Percentiles rank a stretch among this genome's conserved stretches.
Evolutionary conservation across 2,113 vertebrate genomes (phyloP).

Genomic region (Periophthalmus modestus): DNA sequence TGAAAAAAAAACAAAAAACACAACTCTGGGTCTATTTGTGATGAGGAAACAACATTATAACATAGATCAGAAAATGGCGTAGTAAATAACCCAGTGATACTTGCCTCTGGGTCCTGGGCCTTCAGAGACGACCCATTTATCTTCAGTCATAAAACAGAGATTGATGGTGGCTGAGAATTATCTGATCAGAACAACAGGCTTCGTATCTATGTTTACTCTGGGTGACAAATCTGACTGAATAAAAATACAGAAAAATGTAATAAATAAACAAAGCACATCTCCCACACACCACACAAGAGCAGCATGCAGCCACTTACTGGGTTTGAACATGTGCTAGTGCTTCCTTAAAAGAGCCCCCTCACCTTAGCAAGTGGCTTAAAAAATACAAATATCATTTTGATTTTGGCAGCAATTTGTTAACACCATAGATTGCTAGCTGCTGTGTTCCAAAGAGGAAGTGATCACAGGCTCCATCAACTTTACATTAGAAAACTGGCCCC

Average conservation of each 20-base stretch:
- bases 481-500: too few species aligned
- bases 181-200: background rate
- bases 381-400: constrained; percentile 39
- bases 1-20: too few species aligned
- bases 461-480: too few species aligned
- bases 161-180: background rate
- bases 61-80: background rate
- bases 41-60: too few species aligned
- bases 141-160: background rate
- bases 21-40: too few species aligned
- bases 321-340: constrained; percentile 22
- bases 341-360: constrained; percentile 19
- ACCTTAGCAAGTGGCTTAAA: constrained; percentile 40
- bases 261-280: constrained; percentile 25
- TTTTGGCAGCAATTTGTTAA: constrained; percentile 53
- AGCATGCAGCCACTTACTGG: constrained; percentile 5
- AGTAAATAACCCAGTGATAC: constrained; percentile 7
- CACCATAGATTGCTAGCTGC: too few species aligned
- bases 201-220: constrained; percentile 22
- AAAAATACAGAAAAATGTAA: constrained; percentile 23
- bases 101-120: background rate
- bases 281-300: background rate
- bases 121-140: constrained; percentile 4
- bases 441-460: too few species aligned
- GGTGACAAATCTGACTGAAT: constrained; percentile 29